Evolutionary conservation across 1,140 invertebrate species (phyloP).

Genomic region (Andrena cerasifolii): DNA sequence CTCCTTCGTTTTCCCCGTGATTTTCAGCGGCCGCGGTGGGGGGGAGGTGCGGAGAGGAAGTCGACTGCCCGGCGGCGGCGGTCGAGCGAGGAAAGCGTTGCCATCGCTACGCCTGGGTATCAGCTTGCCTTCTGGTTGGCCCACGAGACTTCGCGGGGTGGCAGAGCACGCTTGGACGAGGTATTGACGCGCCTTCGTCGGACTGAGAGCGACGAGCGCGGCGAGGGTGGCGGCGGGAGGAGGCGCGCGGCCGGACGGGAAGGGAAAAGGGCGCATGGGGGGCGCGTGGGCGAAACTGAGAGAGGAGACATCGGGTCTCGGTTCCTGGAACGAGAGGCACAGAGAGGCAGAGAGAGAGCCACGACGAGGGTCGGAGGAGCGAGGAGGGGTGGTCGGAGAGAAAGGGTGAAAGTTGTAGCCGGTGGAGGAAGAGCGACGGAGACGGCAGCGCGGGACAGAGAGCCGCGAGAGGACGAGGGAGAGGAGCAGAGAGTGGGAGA

Average conservation of each 20-base stretch:
- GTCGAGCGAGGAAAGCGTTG: constrained; percentile 68
- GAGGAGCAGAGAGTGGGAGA: constrained; percentile 54
- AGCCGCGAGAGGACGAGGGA: constrained; percentile 13
- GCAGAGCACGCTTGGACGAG: constrained; percentile 52
- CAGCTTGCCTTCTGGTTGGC: constrained; percentile 75
- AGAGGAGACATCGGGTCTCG: not conserved
- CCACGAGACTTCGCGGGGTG: constrained; percentile 56
- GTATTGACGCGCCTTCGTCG: constrained; percentile 71
- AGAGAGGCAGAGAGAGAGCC: not conserved
- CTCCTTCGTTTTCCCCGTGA: constrained; percentile 18
- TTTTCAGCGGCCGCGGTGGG: not conserved
- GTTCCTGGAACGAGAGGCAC: not conserved
- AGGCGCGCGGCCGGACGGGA: not conserved
- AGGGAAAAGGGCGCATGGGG: constrained; percentile 4
- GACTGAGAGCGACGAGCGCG: constrained; percentile 26
- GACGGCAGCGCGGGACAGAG: not conserved
- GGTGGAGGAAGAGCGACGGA: not conserved
- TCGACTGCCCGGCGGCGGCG: constrained; percentile 28
- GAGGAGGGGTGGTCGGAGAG: not conserved
- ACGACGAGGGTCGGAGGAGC: not conserved
- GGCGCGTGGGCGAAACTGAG: too few species aligned
- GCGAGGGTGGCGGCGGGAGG: not conserved
- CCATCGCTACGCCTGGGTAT: constrained; percentile 77
- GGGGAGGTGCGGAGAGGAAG: not conserved
- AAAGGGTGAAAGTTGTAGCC: not conserved